These are phyloP conservation scores for Hydrolagus affinis DNA, from an alignment of 2,113 vertebrate species.

Conservation along the genomic window DNA sequence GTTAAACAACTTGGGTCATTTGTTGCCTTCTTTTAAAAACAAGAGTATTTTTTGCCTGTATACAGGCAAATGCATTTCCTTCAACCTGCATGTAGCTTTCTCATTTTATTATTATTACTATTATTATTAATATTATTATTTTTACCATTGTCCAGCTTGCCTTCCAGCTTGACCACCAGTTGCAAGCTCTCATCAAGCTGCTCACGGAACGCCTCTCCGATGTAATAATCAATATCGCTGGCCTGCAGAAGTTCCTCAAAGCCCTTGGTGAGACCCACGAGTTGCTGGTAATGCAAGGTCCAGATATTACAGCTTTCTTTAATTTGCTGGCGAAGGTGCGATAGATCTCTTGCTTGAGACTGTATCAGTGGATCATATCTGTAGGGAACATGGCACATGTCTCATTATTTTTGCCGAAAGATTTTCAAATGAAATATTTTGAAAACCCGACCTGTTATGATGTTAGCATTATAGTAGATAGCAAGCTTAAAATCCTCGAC, in stretches of 20 bases:
- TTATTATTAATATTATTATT: too few species aligned
- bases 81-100: neutral
- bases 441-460: too few species aligned
- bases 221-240: slow-evolving; percentile 59
- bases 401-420: neutral
- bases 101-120: neutral
- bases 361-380: slow-evolving; percentile 76
- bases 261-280: slow-evolving; percentile 60
- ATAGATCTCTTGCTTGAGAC: slow-evolving; percentile 75
- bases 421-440: too few species aligned
- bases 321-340: slow-evolving; percentile 73
- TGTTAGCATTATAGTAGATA: too few species aligned
- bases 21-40: neutral
- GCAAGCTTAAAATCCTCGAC: too few species aligned
- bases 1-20: neutral
- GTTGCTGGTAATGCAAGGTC: slow-evolving; percentile 60
- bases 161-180: slow-evolving; percentile 65
- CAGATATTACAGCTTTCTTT: slow-evolving; percentile 66
- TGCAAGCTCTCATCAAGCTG: slow-evolving; percentile 67
- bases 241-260: slow-evolving; percentile 76
- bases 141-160: slow-evolving; percentile 64
- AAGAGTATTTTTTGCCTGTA: too few species aligned
- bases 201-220: slow-evolving; percentile 66
- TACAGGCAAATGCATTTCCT: neutral
- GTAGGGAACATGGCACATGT: slow-evolving; percentile 38